Evolutionary conservation across 2,797 vertebrate genomes (phyloP), one percentile per base, ranked within the genome.

Genomic region (Alauda arvensis): DNA sequence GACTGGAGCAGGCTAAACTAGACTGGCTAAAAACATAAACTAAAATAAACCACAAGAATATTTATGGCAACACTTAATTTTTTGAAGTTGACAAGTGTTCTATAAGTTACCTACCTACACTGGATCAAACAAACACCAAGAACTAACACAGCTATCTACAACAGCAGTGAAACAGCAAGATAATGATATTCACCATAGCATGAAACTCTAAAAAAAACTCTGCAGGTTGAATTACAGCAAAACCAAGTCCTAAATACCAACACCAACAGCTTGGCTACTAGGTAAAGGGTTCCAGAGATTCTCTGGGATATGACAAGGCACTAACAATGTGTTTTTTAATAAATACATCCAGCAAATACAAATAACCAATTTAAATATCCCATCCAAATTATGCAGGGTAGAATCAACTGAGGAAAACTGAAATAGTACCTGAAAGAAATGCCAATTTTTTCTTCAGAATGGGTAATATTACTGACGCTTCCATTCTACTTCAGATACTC

Each of bases 401-500:
- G 9, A 89, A 90, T 4, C 21, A 84, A 57, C 0, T 40, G 28
- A 94, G 78, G 25, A 75, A 79, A 84, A 77, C 20, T 66, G 34
- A 91, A 93, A 94, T 45, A 24, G 1, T 98, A 99, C 99, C 99
- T 97, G 99, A 99, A 91, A 99, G 97, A 94, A 99, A 99, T 71
- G 99, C 99, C 94, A 99, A 96, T 87, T 98, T 99, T 97, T 99
- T 99, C 97, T 99, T 99, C 93, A 99, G 97, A 92, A 99, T 97
- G 25, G 98, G 97, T 93, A 99, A 91, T 93, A 99, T 99, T 95
- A 90, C 96, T 67, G 98, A 98, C 13, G 99, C 99, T 93, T 99
- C 99, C 99, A 99, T 99, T 88, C 67, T 97, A 83, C 68, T 94
- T 84, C 84, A 83, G 67, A 34, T 83, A 90, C 78, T 45, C 90